Percentiles rank a stretch among this genome's conserved stretches.
phyloP scores from a whole-genome alignment of 2,888 invertebrate genomes.

The Capitulum mitella region DNA sequence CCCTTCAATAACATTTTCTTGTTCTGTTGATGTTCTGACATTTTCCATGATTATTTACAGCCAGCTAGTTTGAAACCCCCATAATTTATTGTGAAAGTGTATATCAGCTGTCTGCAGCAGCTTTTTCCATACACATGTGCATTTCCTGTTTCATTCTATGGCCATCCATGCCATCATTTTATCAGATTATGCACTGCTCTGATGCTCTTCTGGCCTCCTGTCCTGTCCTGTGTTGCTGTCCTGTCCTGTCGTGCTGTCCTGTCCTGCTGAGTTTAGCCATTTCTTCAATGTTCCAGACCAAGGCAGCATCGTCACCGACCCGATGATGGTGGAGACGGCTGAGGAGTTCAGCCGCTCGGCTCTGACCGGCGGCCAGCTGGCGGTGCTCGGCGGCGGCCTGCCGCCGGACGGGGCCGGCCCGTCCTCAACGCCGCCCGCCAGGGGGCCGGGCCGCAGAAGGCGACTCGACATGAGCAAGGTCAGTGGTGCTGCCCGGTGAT shows the following conservation, averaged over 20 bases:
- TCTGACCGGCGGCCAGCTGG: neutral
- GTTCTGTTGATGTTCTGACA: too few relatives aligned
- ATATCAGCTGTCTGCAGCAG: too few relatives aligned
- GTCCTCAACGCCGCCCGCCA: neutral
- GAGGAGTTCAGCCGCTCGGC: neutral
- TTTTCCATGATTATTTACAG: too few relatives aligned
- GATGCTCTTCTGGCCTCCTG: neutral
- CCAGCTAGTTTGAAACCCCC: too few relatives aligned
- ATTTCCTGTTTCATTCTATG: too few relatives aligned
- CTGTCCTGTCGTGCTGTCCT: too few relatives aligned
- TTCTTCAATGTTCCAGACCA: neutral
- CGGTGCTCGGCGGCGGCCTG: neutral
- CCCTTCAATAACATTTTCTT: too few relatives aligned
- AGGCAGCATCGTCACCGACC: neutral
- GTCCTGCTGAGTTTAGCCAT: neutral
- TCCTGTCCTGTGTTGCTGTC: neutral
- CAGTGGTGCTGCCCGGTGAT: neutral
- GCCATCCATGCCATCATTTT: neutral
- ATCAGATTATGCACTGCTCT: neutral
- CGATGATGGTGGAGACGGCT: neutral
- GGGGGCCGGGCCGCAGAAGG: neutral
- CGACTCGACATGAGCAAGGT: neutral
- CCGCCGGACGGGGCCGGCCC: neutral
- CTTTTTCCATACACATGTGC: too few relatives aligned
- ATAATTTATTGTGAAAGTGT: too few relatives aligned